Conservation (phyloP, 2,888 invertebrate species). For the Macrostomum cliftonense region DNA sequence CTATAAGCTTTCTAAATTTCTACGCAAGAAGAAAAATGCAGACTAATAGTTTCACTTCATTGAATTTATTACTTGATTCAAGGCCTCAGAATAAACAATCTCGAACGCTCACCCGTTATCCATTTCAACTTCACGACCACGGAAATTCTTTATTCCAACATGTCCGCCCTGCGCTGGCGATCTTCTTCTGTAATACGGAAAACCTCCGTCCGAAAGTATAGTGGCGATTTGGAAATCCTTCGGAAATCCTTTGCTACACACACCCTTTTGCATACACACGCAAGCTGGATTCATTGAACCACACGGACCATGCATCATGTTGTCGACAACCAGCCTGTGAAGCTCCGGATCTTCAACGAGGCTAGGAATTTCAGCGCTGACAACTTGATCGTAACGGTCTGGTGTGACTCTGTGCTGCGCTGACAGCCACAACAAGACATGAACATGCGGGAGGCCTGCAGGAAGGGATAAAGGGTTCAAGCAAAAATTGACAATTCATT, state of each 20-base stretch:
- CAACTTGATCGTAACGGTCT: constrained; percentile 12
- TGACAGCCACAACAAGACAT: constrained; percentile 16
- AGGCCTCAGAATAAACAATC: no score
- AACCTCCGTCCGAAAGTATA: constrained; percentile 19
- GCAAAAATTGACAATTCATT: no score
- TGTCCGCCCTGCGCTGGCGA: no score
- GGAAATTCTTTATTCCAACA: no score
- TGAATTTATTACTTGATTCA: no score
- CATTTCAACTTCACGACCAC: no score
- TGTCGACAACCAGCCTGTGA: constrained; percentile 11
- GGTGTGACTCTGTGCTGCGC: constrained; percentile 18
- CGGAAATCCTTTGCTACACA: constrained; percentile 33
- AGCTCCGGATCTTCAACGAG: constrained; percentile 12
- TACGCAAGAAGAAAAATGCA: no score
- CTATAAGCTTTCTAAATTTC: no score
- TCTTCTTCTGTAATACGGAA: constrained; percentile 24
- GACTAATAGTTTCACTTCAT: no score
- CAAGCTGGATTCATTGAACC: constrained; percentile 16
- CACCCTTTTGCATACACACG: constrained; percentile 32
- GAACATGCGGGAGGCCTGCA: constrained; percentile 22
- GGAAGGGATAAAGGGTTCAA: no score
- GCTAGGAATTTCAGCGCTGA: constrained; percentile 16
- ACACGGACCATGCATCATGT: constrained; percentile 19
- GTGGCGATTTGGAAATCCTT: constrained; percentile 20
- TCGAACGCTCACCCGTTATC: no score